Conservation (phyloP, 2,797 vertebrate genomes). For the Micrastur ruficollis region DNA sequence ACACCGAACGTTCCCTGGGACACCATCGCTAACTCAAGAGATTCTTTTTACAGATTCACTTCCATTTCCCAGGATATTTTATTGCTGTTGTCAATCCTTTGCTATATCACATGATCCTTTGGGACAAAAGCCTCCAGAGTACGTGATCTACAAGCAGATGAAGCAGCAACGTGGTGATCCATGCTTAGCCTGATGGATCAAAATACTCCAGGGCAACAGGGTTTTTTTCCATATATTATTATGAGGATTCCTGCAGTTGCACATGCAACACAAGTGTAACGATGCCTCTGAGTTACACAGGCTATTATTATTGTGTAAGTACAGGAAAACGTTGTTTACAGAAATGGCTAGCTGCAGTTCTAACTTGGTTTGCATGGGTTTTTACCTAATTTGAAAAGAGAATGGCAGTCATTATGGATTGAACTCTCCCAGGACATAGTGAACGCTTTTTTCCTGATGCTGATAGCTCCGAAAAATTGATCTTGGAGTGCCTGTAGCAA, state of each 20-base stretch:
- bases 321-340: background rate
- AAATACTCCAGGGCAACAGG: background rate
- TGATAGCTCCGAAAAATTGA: constrained; percentile 18
- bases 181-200: background rate
- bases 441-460: background rate
- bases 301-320: background rate
- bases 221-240: background rate
- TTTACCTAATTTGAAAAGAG: background rate
- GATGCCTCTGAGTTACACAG: background rate
- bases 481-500: background rate
- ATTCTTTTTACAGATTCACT: background rate
- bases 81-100: background rate
- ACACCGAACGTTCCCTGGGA: background rate
- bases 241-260: background rate
- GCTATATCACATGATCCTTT: fast-evolving
- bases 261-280: background rate
- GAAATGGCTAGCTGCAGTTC: background rate
- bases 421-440: background rate
- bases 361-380: background rate
- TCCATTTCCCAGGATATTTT: background rate
- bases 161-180: background rate
- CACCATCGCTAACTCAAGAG: background rate
- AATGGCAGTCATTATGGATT: background rate
- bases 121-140: background rate
- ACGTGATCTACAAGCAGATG: background rate